Evolutionary conservation across 2,797 vertebrate species (phyloP), one percentile per base, ranked within the genome.

Genomic region (Pachyuromys duprasi): DNA sequence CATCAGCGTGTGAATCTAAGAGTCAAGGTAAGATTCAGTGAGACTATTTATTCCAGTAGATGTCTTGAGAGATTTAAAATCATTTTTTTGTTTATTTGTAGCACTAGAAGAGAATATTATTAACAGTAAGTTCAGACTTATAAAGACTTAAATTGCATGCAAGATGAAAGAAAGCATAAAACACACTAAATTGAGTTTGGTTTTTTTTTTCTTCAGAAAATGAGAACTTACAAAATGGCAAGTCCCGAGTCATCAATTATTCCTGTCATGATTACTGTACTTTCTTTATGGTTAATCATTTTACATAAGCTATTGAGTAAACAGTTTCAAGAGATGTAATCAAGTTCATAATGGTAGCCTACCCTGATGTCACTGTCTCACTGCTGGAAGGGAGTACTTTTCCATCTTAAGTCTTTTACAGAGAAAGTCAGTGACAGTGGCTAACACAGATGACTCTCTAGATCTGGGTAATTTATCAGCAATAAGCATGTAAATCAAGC

Each of bases 21-120:
- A 92, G 39, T 96, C 95, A 97, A 97, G 81, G 80, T 95, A 97
- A 88, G 81, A 96, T 72, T 96, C 91, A 94, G 83, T 84, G 86
- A 96, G 93, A 89, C 39, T 74, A 90, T 94, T 97, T 94, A 96
- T 97, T 96, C 84, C 75, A 95, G 90, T 63, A 95, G 28, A 96
- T 75, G 24, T 88, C 87, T 94, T 42, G 90, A 75, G 72, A 91
- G 89, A 96, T 79, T 96, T 96, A 95, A 17, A 95, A 97, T 91
- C 83, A 96, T 93, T 91, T 62, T 97, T 90, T 81, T 90, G 57
- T 86, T 92, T 95, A 94, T 96, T 93, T 93, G 86, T 82, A 96
- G 94, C 80, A 94, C 91, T 6, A 13, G 36, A 86, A 90, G 24
- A 69, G 67, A 91, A 74, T 88, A 94, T 90, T 93, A 93, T 91